phyloP scores from a whole-genome alignment of 2,888 invertebrate genomes.

The Oscheius sp. region DNA sequence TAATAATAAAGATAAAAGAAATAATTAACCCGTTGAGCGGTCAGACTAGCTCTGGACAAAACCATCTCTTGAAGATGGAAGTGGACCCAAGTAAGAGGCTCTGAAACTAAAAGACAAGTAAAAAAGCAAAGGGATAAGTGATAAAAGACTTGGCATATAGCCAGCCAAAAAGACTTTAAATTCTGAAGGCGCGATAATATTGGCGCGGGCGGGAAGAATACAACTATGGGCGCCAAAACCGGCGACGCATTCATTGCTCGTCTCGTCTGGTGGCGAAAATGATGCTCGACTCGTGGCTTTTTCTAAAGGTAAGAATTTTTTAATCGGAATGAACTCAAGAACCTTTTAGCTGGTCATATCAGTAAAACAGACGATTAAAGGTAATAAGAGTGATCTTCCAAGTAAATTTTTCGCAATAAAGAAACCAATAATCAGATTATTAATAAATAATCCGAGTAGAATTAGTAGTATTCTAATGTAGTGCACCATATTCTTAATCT shows the following conservation, averaged over 20 bases:
- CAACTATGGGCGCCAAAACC: not conserved
- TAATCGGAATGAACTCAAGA: no score
- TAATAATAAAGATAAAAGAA: not conserved
- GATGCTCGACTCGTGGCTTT: no score
- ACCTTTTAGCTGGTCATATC: no score
- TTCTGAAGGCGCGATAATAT: conserved; percentile 18
- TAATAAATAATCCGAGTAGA: no score
- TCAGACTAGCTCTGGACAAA: conserved; percentile 6
- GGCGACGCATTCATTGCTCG: not conserved
- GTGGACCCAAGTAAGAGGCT: conserved; percentile 10
- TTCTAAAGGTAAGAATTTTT: no score
- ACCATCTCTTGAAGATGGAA: conserved; percentile 4
- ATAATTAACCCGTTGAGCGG: not conserved
- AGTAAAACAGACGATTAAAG: no score
- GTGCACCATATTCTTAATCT: no score
- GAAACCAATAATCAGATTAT: no score
- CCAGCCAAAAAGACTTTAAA: not conserved
- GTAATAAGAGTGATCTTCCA: no score
- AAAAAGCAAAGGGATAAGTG: not conserved
- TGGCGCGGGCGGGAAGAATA: conserved; percentile 9
- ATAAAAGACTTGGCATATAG: not conserved
- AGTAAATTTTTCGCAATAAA: no score
- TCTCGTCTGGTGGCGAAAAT: no score
- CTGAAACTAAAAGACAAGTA: not conserved
- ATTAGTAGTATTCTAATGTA: no score